Base-by-base conservation (phyloP, 2,113 vertebrate genomes). In the Antechinus flavipes region DNA sequence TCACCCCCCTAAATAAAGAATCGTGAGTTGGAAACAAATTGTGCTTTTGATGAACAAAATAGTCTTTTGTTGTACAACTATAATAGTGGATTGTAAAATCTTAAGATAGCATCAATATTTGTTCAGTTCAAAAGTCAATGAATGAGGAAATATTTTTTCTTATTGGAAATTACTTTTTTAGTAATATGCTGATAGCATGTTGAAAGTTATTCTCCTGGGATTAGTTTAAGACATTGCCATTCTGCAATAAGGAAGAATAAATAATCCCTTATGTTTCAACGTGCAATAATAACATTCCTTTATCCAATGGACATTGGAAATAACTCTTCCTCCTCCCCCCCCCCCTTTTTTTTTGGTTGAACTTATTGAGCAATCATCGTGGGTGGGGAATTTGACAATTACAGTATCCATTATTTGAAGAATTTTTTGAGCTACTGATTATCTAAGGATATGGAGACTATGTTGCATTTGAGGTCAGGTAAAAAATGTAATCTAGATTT, bases 81-180 rank as follows among this genome's bases (percentile, higher is more conserved):
- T 61, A 76, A 19, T n/a, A n/a, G 16, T n/a, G n/a, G 35, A 23
- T 42, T 42, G 19, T 84, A 42, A 42, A 84, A 42, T 84, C n/a
- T 84, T 84, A 8, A 84, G 42, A 90, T 91, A 61, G 2, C 10
- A 25, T 92, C 26, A 35, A 26, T 24, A n/a, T 84, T 1, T 42
- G 0, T 91, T 95, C 19, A 90, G 76, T 91, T 30, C 90, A 46
- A 30, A 0, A 2, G 95, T 35, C 47, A 84, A 89, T 52, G 53
- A 91, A 50, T 0, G 2, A 97, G 96, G 91, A 68, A 91, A 90
- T 84, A 84, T 42, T 42, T 53, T 54, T 94, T 94, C 42, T 92
- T 96, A 55, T 50, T 0, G 25, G 84, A 93, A 97, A 94, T 93
- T 97, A 84, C 89, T 96, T 94, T 27, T 98, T 98, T 97, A 95